Evolutionary conservation across 1,140 invertebrate genomes (phyloP).

Genomic region (Pantala flavescens): DNA sequence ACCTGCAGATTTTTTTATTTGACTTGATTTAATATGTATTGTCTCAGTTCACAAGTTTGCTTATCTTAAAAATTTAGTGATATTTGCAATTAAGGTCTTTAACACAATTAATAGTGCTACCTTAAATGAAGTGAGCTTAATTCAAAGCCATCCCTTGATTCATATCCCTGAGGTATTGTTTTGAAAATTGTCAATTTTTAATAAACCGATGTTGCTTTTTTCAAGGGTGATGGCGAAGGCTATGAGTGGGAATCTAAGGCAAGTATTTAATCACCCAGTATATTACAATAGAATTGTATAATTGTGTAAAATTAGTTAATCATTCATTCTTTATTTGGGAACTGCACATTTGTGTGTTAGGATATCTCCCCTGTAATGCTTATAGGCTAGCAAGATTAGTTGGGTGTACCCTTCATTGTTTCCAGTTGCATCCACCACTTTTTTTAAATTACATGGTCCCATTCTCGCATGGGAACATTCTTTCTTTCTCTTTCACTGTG

Average conservation of each 20-base stretch:
- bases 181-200: background rate
- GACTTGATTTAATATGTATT: no score
- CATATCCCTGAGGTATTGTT: no score
- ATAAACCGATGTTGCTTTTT: background rate
- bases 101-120: no score
- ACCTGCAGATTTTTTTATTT: no score
- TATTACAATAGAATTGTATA: background rate
- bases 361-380: background rate
- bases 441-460: background rate
- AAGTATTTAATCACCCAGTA: background rate
- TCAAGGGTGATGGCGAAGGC: background rate
- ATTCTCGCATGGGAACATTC: background rate
- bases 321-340: background rate
- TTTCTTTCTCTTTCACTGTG: background rate
- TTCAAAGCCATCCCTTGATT: no score
- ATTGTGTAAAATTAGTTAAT: background rate
- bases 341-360: background rate
- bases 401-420: background rate
- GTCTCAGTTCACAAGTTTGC: no score
- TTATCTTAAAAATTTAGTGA: no score
- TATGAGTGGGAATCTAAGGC: background rate
- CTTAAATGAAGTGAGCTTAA: no score
- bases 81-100: no score
- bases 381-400: background rate
- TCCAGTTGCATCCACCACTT: background rate